Evolutionary conservation across 1,140 invertebrate genomes (phyloP).

Genomic region (Drosophila lowei): DNA sequence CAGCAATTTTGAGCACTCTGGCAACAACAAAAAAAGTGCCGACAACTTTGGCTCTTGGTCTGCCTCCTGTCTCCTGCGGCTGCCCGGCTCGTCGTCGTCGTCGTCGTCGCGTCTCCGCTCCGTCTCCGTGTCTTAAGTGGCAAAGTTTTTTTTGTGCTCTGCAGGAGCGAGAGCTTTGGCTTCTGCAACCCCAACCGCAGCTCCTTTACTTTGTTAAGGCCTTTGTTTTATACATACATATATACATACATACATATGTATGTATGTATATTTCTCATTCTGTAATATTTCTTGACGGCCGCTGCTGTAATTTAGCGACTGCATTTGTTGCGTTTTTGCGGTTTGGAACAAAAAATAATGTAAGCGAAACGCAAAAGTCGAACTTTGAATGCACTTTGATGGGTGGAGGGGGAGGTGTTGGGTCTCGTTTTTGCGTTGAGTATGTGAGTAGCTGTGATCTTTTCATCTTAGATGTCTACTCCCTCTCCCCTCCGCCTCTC

Average conservation of each 20-base stretch:
- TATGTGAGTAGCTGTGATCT: too few relatives aligned
- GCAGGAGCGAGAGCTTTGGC: slow-evolving; percentile 29
- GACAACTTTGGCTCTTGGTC: slow-evolving; percentile 37
- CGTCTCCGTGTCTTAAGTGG: slow-evolving; percentile 58
- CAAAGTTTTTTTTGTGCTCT: slow-evolving; percentile 51
- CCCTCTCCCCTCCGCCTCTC: too few relatives aligned
- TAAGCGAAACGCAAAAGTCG: slow-evolving; percentile 5
- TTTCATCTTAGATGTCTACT: too few relatives aligned
- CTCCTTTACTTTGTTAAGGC: slow-evolving; percentile 19
- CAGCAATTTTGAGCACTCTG: slow-evolving; percentile 72
- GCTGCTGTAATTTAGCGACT: slow-evolving; percentile 65
- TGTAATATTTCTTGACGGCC: slow-evolving; percentile 56
- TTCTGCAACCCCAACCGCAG: slow-evolving; percentile 10
- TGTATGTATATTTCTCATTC: slow-evolving; percentile 9
- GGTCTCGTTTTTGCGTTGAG: too few relatives aligned
- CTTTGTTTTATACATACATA: slow-evolving; percentile 40
- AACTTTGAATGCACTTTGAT: slow-evolving; percentile 6
- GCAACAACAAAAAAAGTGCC: slow-evolving; percentile 58
- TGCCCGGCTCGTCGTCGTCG: slow-evolving; percentile 12
- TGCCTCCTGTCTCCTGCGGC: slow-evolving; percentile 12
- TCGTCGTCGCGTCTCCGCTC: slow-evolving; percentile 47
- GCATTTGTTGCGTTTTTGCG: slow-evolving; percentile 73
- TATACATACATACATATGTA: too few relatives aligned
- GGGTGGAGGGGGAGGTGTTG: too few relatives aligned
- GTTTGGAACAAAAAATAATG: slow-evolving; percentile 39